These are phyloP conservation scores for Metridium senile DNA, from an alignment of 92 coral and sea anemone species.

Conservation along the genomic window DNA sequence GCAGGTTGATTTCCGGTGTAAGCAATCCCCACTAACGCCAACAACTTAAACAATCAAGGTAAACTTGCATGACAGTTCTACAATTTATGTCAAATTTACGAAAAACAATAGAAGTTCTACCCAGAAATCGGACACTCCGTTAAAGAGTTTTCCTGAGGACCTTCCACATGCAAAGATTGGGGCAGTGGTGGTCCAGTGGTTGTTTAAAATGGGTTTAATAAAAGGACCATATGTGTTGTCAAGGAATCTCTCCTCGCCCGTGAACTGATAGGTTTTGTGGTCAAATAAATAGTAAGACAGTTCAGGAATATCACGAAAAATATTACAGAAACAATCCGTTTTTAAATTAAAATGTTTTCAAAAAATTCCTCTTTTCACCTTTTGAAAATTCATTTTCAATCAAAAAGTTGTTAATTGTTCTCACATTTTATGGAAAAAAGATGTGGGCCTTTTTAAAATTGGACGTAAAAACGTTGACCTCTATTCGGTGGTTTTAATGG, in stretches of 20 bases:
- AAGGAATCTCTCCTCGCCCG: background rate
- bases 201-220: background rate
- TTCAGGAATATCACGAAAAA: background rate
- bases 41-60: background rate
- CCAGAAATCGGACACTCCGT: constrained; percentile 2
- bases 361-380: too few relatives aligned
- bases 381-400: too few relatives aligned
- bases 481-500: too few relatives aligned
- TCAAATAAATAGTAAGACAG: background rate
- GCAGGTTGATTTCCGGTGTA: constrained; percentile 39
- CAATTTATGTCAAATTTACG: constrained; percentile 8
- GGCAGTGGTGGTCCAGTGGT: background rate
- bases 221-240: background rate
- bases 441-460: too few relatives aligned
- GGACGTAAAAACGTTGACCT: too few relatives aligned
- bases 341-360: too few relatives aligned
- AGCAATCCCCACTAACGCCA: constrained; percentile 15
- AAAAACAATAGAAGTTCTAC: constrained; percentile 8
- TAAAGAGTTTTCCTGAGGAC: background rate
- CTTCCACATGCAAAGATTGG: background rate
- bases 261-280: background rate
- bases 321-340: background rate
- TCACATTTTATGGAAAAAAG: too few relatives aligned
- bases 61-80: constrained; percentile 7
- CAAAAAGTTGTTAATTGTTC: too few relatives aligned